Evolutionary conservation across 1,140 invertebrate species (phyloP).

Genomic region (Aphaenogaster rudis): DNA sequence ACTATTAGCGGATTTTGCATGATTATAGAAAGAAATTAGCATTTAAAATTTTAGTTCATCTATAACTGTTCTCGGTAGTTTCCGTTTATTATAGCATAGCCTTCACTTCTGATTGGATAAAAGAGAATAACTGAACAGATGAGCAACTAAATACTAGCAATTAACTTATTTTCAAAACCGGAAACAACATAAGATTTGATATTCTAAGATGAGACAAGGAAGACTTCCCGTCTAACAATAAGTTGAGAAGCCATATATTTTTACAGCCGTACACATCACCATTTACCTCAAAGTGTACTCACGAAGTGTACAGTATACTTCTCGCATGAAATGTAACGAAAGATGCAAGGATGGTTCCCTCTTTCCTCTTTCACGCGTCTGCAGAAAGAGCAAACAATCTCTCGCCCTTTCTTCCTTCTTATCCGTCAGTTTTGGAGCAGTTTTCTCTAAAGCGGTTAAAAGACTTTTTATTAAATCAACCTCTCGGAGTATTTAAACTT

Average conservation of each 20-base stretch:
- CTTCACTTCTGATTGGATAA: not conserved
- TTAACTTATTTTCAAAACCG: not conserved
- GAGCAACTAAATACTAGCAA: not conserved
- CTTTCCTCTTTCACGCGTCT: not conserved
- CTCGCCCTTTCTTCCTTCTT: not conserved
- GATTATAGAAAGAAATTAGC: not conserved
- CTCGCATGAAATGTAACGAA: not conserved
- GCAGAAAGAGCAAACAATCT: conserved; percentile 8
- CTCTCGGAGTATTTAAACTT: not conserved
- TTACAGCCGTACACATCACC: not conserved
- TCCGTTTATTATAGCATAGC: not conserved
- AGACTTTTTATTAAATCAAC: conserved; percentile 3
- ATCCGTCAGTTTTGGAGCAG: not conserved
- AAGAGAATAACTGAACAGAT: not conserved
- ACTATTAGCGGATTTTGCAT: not conserved
- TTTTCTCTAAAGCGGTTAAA: not conserved
- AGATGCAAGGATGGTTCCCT: not conserved
- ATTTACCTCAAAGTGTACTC: not conserved
- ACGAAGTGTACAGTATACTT: not conserved
- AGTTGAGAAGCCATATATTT: not conserved
- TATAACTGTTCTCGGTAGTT: not conserved
- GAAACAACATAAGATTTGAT: not conserved
- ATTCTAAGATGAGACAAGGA: not conserved
- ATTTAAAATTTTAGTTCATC: not conserved
- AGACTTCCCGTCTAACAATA: not conserved